Conservation (phyloP, 2,113 vertebrate genomes). For the Nanorana parkeri region DNA sequence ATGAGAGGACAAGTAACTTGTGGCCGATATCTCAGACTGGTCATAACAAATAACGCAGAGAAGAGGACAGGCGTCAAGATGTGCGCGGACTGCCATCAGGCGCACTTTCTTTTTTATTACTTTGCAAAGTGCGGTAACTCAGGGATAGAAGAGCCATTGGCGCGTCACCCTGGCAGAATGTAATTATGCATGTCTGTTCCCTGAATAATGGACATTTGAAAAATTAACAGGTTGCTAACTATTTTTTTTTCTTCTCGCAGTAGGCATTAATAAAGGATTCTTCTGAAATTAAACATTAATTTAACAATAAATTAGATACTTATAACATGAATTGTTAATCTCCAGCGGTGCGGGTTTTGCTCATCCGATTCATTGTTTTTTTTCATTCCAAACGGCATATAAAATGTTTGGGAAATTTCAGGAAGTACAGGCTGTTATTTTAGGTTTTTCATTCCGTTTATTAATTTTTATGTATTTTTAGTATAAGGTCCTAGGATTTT, state of each 20-base stretch:
- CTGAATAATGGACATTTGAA: conserved; percentile 52
- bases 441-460: neutral
- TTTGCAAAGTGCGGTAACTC: conserved; percentile 44
- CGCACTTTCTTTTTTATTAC: conserved; percentile 41
- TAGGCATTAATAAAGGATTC: conserved; percentile 50
- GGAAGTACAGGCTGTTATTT: neutral
- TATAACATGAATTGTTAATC: conserved; percentile 48
- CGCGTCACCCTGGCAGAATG: conserved; percentile 32
- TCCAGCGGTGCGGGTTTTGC: neutral
- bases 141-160: conserved; percentile 36
- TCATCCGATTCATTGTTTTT: conserved; percentile 19
- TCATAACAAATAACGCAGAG: conserved; percentile 14
- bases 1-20: conserved; percentile 13
- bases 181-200: conserved; percentile 47
- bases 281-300: conserved; percentile 54
- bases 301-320: conserved; percentile 53
- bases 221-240: conserved; percentile 54
- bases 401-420: conserved; percentile 1
- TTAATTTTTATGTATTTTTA: neutral
- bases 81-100: neutral
- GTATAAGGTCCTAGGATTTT: neutral
- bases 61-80: neutral
- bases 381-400: neutral
- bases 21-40: conserved; percentile 6
- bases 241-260: conserved; percentile 25